Conservation (phyloP, 2,797 vertebrate genomes). For the Tamandua tetradactyla region DNA sequence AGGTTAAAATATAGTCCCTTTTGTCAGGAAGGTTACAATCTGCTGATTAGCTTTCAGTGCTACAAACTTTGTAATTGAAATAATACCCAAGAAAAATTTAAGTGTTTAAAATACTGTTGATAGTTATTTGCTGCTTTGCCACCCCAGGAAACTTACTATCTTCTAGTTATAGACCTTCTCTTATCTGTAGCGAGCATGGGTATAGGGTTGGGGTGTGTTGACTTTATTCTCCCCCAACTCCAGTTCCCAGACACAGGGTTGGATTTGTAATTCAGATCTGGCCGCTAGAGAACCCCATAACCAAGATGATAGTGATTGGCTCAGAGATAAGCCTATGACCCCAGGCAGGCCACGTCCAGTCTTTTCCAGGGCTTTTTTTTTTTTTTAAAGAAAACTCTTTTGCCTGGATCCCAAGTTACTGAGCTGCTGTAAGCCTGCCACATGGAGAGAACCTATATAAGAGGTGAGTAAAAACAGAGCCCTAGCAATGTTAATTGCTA, state of each 20-base stretch:
- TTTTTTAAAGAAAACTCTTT: neutral
- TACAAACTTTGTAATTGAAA: neutral
- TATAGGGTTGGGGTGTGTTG: neutral
- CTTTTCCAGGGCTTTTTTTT: neutral
- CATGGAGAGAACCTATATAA: neutral
- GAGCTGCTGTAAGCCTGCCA: neutral
- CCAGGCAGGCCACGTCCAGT: neutral
- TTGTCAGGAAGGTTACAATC: neutral
- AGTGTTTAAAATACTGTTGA: neutral
- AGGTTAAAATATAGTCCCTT: neutral
- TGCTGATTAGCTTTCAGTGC: neutral
- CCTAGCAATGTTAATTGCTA: neutral
- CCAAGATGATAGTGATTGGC: neutral
- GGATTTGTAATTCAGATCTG: neutral
- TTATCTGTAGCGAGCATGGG: neutral
- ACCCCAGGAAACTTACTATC: neutral
- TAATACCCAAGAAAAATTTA: neutral
- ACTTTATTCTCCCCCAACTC: neutral
- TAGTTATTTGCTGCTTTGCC: neutral
- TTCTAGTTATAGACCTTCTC: neutral
- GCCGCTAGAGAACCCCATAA: neutral
- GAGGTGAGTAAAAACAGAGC: neutral
- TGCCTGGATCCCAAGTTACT: neutral
- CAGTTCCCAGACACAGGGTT: neutral
- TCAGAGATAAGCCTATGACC: neutral